phyloP scores from a whole-genome alignment of 2,888 invertebrate species.

The Pteria penguin region DNA sequence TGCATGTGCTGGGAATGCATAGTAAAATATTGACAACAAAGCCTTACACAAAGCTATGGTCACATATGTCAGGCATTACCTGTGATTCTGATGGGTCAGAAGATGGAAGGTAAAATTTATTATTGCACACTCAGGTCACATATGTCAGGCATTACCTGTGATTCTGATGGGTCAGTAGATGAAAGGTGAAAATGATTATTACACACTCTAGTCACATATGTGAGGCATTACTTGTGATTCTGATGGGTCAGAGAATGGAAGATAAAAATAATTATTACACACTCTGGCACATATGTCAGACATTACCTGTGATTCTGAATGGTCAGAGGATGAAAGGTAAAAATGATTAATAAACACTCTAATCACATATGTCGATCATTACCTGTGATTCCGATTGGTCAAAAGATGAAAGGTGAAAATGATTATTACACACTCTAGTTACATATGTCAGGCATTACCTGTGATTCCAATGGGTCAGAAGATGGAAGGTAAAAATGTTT shows the following conservation, averaged over 20 bases:
- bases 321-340: too few relatives aligned
- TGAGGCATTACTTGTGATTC: too few relatives aligned
- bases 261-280: too few relatives aligned
- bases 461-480: neutral
- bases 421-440: neutral
- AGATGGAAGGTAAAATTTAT: constrained; percentile 57
- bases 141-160: neutral
- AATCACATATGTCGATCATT: constrained; percentile 79
- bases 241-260: too few relatives aligned
- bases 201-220: too few relatives aligned
- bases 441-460: neutral
- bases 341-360: too few relatives aligned
- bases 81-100: constrained; percentile 14
- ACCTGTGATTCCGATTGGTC: constrained; percentile 33
- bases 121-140: neutral
- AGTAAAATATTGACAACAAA: constrained; percentile 86
- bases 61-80: constrained; percentile 77
- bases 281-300: too few relatives aligned
- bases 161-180: neutral
- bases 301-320: too few relatives aligned
- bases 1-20: constrained; percentile 93
- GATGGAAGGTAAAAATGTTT: too few relatives aligned
- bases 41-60: constrained; percentile 76
- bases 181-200: too few relatives aligned
- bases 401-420: constrained; percentile 57